Percentiles rank a stretch among this genome's conserved stretches.
Evolutionary conservation across 2,888 invertebrate species (phyloP).

Genomic region (Ormyrus labotus): DNA sequence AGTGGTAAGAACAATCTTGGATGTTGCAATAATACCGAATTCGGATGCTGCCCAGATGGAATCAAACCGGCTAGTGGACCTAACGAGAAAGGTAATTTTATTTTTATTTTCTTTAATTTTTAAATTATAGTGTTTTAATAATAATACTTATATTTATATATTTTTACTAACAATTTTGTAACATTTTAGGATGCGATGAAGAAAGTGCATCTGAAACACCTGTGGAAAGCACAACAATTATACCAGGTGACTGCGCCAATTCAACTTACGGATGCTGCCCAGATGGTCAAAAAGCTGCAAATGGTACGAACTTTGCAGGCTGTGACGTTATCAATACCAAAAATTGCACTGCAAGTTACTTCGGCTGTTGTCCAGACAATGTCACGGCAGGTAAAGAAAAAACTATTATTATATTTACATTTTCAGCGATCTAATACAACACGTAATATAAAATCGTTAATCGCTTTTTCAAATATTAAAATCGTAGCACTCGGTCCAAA

Average conservation of each 20-base stretch:
- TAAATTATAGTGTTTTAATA: neutral
- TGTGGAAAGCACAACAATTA: slow-evolving; percentile 54
- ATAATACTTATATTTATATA: neutral
- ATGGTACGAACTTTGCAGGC: slow-evolving; percentile 82
- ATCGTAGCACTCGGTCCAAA: slow-evolving; percentile 81
- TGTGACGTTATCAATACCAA: slow-evolving; percentile 76
- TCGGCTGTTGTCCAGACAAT: slow-evolving; percentile 87
- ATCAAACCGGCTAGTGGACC: slow-evolving; percentile 82
- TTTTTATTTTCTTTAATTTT: neutral
- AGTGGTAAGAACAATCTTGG: slow-evolving; percentile 79
- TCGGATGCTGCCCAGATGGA: slow-evolving; percentile 86
- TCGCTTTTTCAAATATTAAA: slow-evolving; percentile 5
- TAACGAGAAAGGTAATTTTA: slow-evolving; percentile 75
- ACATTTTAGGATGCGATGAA: slow-evolving; percentile 64
- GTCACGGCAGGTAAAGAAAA: slow-evolving; percentile 78
- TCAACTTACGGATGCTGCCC: slow-evolving; percentile 86
- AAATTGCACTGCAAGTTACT: slow-evolving; percentile 80
- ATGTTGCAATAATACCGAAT: slow-evolving; percentile 75
- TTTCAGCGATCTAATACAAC: too few species aligned
- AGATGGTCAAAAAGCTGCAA: slow-evolving; percentile 81
- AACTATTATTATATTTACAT: neutral
- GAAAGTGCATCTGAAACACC: slow-evolving; percentile 21
- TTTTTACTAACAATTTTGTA: neutral
- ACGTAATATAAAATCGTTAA: too few species aligned
- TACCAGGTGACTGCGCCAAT: slow-evolving; percentile 75